Conservation (phyloP, 2,113 vertebrate genomes). For the Myotis davidii region DNA sequence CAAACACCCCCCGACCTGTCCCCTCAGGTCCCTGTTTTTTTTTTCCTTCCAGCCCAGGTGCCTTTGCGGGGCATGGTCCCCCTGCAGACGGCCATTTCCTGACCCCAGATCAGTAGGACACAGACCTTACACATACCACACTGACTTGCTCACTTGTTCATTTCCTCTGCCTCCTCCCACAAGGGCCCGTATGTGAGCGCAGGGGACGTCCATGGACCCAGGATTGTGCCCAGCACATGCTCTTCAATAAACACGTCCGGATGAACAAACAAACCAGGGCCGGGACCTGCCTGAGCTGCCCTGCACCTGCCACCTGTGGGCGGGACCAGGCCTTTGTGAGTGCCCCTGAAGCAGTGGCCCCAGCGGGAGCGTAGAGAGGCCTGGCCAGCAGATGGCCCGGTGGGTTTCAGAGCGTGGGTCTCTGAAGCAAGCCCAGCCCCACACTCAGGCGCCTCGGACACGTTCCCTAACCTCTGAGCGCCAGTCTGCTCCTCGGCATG, state of each 20-base stretch:
- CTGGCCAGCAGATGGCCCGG: rapidly evolving
- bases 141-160: neutral
- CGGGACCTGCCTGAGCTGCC: neutral
- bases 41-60: neutral
- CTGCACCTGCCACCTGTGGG: rapidly evolving
- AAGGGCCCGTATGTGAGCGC: rapidly evolving
- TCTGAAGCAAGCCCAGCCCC: neutral
- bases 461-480: rapidly evolving
- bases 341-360: neutral
- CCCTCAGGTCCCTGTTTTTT: neutral
- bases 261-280: rapidly evolving
- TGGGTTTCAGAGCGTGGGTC: neutral
- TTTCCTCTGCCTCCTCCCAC: too few relatives aligned
- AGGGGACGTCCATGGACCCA: too few relatives aligned
- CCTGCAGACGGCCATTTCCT: neutral
- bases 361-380: neutral
- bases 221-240: rapidly evolving
- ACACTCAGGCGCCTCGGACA: rapidly evolving
- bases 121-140: neutral
- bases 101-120: neutral
- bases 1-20: neutral
- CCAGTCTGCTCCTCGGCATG: rapidly evolving
- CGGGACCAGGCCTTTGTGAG: neutral
- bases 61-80: neutral
- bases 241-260: too few relatives aligned